Evolutionary conservation across 2,113 vertebrate species (phyloP), one percentile per base, ranked within the genome.

Genomic region (Otocyon megalotis): DNA sequence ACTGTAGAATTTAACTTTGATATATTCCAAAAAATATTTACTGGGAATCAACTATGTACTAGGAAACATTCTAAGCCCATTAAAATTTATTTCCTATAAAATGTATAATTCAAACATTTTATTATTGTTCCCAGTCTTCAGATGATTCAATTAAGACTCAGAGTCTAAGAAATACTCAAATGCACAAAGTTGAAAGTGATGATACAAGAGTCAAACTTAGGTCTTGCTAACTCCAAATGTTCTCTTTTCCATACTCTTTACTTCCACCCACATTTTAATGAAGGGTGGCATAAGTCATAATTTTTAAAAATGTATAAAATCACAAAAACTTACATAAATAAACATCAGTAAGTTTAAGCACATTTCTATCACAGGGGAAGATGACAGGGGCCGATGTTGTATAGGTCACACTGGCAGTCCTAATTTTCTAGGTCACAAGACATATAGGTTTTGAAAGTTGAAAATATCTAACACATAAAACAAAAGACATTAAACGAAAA

Each of bases 171-270:
- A 88, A 72, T n/a, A 72, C 22, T 81, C 53, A 53, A 54, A 65
- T 67, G n/a, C 10, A 43, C 32, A 88, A 37, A 86, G 67, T 1
- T 12, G 6, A 88, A 79, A 80, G 15, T 48, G 13, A 10, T 74
- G 28, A 43, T 22, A 72, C 8, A 87, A 79, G 19, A 90, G 58
- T 79, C 71, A 96, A 63, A 53, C 30, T 84, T 85, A 77, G 91
- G 11, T 80, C 30, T 92, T 81, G 1, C 24, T 91, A 91, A 96
- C 28, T 95, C 71, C 24, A 96, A 81, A 88, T 94, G 0, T 53
- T 67, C 20, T 80, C 14, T 80, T 63, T 79, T 86, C 14, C 35
- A 4, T 62, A 48, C 58, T n/a, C 79, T 86, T 69, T n/a, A 81
- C 14, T 87, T 56, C 5, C 15, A 56, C 54, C 74, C n/a, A 72